A percentile compares a stretch with the other conserved stretches of the same genome.
phyloP scores from a whole-genome alignment of 2,113 vertebrate genomes.

The Paratilapia polleni region DNA sequence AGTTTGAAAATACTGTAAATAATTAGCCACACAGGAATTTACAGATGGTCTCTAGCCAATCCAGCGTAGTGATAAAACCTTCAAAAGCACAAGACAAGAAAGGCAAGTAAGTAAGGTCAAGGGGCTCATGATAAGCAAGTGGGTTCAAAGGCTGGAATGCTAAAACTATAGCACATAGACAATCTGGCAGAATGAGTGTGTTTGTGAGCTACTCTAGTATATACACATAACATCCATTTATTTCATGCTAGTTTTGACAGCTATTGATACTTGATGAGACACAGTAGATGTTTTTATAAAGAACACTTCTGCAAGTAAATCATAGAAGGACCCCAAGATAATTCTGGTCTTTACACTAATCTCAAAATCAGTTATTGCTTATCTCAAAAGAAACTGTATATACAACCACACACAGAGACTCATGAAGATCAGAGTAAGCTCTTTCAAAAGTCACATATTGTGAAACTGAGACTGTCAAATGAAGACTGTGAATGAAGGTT shows the following conservation, averaged over 20 bases:
- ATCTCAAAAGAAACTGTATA: neutral
- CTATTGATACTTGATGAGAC: neutral
- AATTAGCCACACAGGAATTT: neutral
- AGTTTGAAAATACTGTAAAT: neutral
- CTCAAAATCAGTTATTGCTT: too few species aligned
- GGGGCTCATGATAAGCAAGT: neutral
- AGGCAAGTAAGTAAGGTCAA: neutral
- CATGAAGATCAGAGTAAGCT: neutral
- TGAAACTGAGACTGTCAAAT: neutral
- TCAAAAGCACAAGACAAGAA: neutral
- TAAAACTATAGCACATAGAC: neutral
- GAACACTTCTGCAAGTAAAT: neutral
- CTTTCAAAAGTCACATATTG: neutral
- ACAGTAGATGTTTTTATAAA: neutral
- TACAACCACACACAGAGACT: neutral
- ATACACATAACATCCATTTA: neutral
- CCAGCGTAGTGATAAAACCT: neutral
- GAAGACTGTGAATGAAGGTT: neutral
- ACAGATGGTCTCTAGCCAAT: neutral
- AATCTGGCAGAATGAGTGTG: neutral
- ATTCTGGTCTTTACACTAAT: neutral
- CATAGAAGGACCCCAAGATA: neutral
- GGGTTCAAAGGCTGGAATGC: neutral
- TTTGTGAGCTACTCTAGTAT: neutral
- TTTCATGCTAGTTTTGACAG: neutral